phyloP scores from a whole-genome alignment of 2,888 invertebrate genomes.

The Invenusta paracnida region DNA sequence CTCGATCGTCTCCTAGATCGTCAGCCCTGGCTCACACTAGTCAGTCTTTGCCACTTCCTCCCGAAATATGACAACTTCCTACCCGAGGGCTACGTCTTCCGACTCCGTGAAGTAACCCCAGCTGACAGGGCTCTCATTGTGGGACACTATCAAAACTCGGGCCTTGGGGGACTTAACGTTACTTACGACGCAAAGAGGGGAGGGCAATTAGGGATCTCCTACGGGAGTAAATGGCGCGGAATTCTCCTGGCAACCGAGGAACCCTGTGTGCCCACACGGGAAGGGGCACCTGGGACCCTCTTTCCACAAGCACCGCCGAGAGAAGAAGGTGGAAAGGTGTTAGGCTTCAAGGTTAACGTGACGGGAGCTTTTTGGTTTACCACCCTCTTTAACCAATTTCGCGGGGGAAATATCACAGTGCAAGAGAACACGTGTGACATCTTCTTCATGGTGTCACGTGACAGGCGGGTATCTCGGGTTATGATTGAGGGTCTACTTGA shows the following conservation, averaged over 20 bases:
- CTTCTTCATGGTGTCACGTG: background rate
- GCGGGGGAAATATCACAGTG: background rate
- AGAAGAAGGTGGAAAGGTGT: background rate
- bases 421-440: background rate
- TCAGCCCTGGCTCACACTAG: background rate
- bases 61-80: background rate
- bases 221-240: background rate
- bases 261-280: background rate
- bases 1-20: background rate
- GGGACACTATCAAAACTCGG: background rate
- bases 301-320: background rate
- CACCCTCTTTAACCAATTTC: background rate
- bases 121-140: background rate
- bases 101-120: background rate
- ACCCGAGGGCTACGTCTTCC: background rate
- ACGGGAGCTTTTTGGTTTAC: constrained; percentile 2
- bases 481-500: no score
- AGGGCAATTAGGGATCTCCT: background rate
- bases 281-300: no score
- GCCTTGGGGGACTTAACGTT: background rate
- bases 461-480: no score
- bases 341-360: background rate
- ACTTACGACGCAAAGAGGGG: background rate
- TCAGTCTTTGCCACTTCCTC: background rate
- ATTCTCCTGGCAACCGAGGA: background rate